Evolutionary conservation across 2,888 invertebrate genomes (phyloP).

Genomic region (Shargacucullia verbasci): DNA sequence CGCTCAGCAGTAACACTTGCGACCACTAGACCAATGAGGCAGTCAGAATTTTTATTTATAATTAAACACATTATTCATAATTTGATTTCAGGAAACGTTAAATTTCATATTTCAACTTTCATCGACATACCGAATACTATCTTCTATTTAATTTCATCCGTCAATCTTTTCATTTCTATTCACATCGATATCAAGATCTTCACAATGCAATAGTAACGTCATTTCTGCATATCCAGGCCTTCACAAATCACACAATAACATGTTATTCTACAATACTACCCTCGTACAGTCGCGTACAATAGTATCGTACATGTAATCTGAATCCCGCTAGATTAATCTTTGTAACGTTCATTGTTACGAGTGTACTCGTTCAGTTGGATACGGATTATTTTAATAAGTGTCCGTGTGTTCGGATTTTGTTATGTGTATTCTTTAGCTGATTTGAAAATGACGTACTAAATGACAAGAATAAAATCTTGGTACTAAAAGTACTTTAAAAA

Average conservation of each 20-base stretch:
- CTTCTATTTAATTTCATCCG: too few species aligned
- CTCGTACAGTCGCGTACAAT: conserved; percentile 43
- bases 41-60: too few species aligned
- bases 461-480: too few species aligned
- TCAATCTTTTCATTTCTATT: background rate
- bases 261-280: conserved; percentile 13
- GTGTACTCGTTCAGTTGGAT: conserved; percentile 33
- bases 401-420: conserved; percentile 15
- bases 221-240: conserved; percentile 2
- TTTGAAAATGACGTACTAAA: too few species aligned
- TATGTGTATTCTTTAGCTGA: background rate
- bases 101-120: too few species aligned
- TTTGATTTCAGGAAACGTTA: too few species aligned
- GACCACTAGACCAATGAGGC: too few species aligned
- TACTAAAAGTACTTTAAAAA: too few species aligned
- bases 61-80: too few species aligned
- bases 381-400: conserved; percentile 55
- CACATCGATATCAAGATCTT: conserved; percentile 2
- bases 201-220: conserved; percentile 4
- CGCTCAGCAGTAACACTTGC: too few species aligned
- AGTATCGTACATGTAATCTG: conserved; percentile 65
- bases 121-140: too few species aligned
- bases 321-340: conserved; percentile 65
- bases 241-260: conserved; percentile 15
- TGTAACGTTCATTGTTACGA: conserved; percentile 48